These are phyloP conservation scores for Drusus annulatus DNA, from an alignment of 1,140 invertebrate species.

Conservation along the genomic window DNA sequence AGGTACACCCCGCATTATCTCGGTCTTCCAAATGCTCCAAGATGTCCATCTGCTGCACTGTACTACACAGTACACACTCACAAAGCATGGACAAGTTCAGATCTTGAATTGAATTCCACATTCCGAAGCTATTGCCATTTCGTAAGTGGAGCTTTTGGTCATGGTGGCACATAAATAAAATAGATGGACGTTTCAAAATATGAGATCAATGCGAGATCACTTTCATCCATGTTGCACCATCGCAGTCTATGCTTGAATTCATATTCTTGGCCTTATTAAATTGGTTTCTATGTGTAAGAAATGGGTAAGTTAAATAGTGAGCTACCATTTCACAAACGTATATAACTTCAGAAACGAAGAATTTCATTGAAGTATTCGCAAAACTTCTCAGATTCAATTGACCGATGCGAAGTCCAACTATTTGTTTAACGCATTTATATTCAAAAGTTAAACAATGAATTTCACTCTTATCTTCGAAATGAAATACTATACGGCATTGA, in stretches of 20 bases:
- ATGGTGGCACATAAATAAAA: conserved; percentile 7
- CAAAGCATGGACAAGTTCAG: background rate
- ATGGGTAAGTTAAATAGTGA: background rate
- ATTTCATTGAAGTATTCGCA: conserved; percentile 1
- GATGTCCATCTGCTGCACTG: background rate
- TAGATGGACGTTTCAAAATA: conserved; percentile 28
- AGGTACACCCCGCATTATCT: background rate
- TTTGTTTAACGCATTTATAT: background rate
- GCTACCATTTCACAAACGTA: background rate
- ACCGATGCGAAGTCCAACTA: background rate
- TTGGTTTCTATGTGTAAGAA: background rate
- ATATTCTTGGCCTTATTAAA: background rate
- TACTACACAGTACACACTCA: background rate
- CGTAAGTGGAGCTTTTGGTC: background rate
- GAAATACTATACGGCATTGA: conserved; percentile 11
- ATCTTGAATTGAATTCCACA: background rate
- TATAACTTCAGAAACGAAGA: background rate
- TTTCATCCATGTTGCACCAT: background rate
- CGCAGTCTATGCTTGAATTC: background rate
- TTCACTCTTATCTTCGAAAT: background rate
- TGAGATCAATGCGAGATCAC: background rate
- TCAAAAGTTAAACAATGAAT: background rate
- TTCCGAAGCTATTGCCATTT: conserved; percentile 9
- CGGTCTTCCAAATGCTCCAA: background rate
- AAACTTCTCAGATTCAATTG: conserved; percentile 5